Evolutionary conservation across 2,888 invertebrate species (phyloP), one percentile per base, ranked within the genome.

Genomic region (Corbicula japonica): DNA sequence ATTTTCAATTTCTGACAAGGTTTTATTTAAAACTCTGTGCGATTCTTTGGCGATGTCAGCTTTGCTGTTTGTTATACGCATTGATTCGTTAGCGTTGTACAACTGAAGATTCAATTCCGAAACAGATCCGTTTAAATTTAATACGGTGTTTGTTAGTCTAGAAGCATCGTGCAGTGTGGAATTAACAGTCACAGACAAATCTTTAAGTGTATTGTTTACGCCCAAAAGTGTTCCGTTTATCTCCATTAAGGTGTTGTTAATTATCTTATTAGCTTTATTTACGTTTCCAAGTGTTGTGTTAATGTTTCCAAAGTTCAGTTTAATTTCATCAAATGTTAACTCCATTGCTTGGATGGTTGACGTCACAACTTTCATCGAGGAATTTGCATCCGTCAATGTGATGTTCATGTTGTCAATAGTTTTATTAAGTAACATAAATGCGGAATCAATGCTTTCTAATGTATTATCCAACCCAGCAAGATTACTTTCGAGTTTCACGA

Each of bases 21-120:
- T 71, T 21, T 58, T 34, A 12, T 54, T 44, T 28, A 81, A 30
- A 38, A 76, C 65, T 23, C 34, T 44, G 28, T 56, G 66, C 2
- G 81, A 76, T 32, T 76, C 61, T 1, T 21, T 38, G 1, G 65
- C 46, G 50, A 71, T 74, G 5, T 71, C 56, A 26, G 69, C 30
- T 61, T 77, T 70, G 21, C 61, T 65, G 10, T 70, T 50, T 12
- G 66, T 35, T 21, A 71, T 50, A 56, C 66, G 35, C 38, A 81
- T 10, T n/a, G 81, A 70, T 61, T 74, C 71, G 44, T 80, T 76
- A n/a, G 71, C 58, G 38, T 80, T 80, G 23, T 72, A 44, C 0
- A 80, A 23, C 46, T 66, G 58, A 4, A 48, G 18, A 23, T 63
- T 70, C 12, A 83, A 21, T 23, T 79, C 66, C 18, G 54, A 8